Conservation (phyloP, 2,113 vertebrate genomes). For the Chiloscyllium plagiosum region DNA sequence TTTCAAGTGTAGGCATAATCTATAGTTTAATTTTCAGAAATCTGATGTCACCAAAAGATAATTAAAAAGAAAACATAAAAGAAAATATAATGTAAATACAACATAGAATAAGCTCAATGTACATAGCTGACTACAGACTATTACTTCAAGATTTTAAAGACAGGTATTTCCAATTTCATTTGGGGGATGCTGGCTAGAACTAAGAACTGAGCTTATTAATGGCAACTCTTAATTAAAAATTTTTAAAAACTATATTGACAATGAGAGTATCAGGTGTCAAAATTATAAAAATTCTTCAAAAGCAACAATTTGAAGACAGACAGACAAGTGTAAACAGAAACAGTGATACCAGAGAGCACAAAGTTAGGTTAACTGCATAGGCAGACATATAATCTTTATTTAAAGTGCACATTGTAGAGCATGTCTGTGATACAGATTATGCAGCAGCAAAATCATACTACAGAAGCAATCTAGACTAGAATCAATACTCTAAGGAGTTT, state of each 20-base stretch:
- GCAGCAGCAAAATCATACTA: not conserved
- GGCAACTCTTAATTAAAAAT: not conserved
- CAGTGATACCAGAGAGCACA: not conserved
- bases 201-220: not conserved
- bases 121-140: not conserved
- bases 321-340: not conserved
- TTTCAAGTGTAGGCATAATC: not conserved
- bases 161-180: not conserved
- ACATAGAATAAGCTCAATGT: not conserved
- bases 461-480: not conserved
- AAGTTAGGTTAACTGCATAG: not conserved
- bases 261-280: not conserved
- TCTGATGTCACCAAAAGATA: not conserved
- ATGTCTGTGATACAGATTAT: not conserved
- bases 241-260: not conserved
- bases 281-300: not conserved
- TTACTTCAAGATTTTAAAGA: not conserved
- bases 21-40: slow-evolving; percentile 11
- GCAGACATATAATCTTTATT: not conserved
- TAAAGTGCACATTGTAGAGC: not conserved
- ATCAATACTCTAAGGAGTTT: not conserved
- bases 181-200: too few relatives aligned
- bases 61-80: not conserved
- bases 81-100: not conserved
- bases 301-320: not conserved